Percentiles rank a stretch among this genome's conserved stretches.
Conservation (phyloP, 2,113 vertebrate species). For the Brachyhypopomus gauderio region DNA sequence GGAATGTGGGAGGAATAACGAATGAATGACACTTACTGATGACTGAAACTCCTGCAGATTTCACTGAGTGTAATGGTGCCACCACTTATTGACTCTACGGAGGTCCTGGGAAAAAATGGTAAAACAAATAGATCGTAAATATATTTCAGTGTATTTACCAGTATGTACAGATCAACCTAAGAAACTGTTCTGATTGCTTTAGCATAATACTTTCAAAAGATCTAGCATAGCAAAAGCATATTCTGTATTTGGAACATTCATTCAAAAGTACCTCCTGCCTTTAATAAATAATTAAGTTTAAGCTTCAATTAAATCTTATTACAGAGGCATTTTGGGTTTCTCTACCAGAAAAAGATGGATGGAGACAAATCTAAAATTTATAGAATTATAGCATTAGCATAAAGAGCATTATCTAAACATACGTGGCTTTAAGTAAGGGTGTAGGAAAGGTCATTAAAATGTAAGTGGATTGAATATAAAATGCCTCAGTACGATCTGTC, state of each 20-base stretch:
- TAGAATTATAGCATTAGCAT: conserved; percentile 93
- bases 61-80: background rate
- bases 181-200: background rate
- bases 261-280: conserved; percentile 35
- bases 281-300: conserved; percentile 77
- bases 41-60: conserved; percentile 21
- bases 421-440: conserved; percentile 82
- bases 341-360: conserved; percentile 82
- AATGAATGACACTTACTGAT: conserved; percentile 45
- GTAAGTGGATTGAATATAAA: conserved; percentile 79
- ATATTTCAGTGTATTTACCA: background rate
- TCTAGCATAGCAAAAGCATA: background rate
- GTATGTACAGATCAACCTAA: background rate
- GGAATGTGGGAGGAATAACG: conserved; percentile 45
- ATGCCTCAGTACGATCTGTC: conserved; percentile 80
- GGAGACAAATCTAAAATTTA: conserved; percentile 97
- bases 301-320: conserved; percentile 80
- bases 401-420: conserved; percentile 92
- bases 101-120: background rate
- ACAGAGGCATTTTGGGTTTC: conserved; percentile 70
- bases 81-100: background rate
- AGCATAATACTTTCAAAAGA: background rate
- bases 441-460: conserved; percentile 88
- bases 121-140: background rate
- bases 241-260: conserved; percentile 19